Percentiles rank a stretch among this genome's conserved stretches.
Conservation (phyloP, 92 coral and sea anemone species). For the Actinostola sp. region DNA sequence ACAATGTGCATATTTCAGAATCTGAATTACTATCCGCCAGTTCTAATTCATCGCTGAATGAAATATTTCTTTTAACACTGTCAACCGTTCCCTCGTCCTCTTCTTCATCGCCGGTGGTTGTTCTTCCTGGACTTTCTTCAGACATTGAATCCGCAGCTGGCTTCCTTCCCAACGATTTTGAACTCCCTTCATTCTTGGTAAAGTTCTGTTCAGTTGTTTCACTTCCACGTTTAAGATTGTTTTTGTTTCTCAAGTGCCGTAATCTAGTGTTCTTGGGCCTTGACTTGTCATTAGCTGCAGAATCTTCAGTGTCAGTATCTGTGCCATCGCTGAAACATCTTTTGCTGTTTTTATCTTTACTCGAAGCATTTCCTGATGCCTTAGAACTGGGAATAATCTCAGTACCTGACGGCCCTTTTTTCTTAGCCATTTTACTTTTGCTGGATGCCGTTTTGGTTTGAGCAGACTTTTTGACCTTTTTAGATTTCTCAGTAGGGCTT, state of each 20-base stretch:
- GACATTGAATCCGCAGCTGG: too few species aligned
- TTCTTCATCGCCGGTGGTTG: not conserved
- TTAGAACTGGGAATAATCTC: too few species aligned
- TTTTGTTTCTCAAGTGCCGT: not conserved
- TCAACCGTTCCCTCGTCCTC: not conserved
- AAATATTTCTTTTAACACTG: slow-evolving; percentile 19
- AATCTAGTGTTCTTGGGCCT: not conserved
- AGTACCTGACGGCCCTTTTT: too few species aligned
- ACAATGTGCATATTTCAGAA: too few species aligned
- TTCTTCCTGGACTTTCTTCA: not conserved
- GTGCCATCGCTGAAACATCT: not conserved
- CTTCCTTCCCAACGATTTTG: too few species aligned
- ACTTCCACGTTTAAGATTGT: too few species aligned
- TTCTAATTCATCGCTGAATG: slow-evolving; percentile 4
- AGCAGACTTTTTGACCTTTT: not conserved
- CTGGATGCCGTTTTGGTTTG: not conserved
- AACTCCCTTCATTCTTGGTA: too few species aligned
- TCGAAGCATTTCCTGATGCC: too few species aligned
- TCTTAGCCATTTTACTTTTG: not conserved
- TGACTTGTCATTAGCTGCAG: not conserved
- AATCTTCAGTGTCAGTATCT: not conserved
- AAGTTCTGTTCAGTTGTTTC: too few species aligned
- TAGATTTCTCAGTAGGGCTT: not conserved
- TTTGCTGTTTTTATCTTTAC: too few species aligned
- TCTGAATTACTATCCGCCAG: not conserved